Percentiles rank a stretch among this genome's conserved stretches.
phyloP scores from a whole-genome alignment of 2,888 invertebrate genomes.

The Tetragnatha montana region DNA sequence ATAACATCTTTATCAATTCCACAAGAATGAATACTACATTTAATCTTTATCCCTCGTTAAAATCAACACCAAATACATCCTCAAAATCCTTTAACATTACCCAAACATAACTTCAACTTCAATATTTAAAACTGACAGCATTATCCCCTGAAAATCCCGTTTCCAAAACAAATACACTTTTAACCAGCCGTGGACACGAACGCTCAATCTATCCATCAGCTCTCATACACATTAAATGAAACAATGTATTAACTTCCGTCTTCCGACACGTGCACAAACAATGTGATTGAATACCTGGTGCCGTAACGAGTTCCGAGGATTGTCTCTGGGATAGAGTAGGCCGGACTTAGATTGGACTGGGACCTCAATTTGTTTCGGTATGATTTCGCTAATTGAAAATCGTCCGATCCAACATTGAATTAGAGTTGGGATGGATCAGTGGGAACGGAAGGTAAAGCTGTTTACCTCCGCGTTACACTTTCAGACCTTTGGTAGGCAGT shows the following conservation, averaged over 20 bases:
- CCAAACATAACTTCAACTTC: too few species aligned
- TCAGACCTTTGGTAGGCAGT: too few species aligned
- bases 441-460: neutral
- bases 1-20: too few species aligned
- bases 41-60: too few species aligned
- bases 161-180: too few species aligned
- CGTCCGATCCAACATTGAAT: slow-evolving; percentile 1
- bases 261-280: slow-evolving; percentile 10
- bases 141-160: too few species aligned
- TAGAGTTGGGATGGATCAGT: neutral
- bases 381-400: slow-evolving; percentile 38
- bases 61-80: too few species aligned
- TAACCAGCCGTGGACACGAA: neutral
- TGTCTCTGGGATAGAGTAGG: neutral
- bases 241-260: slow-evolving; percentile 1
- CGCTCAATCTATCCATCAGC: neutral
- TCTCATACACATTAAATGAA: neutral
- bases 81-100: too few species aligned
- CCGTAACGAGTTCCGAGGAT: slow-evolving; percentile 13
- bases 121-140: too few species aligned
- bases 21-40: too few species aligned
- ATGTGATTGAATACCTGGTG: neutral
- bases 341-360: neutral
- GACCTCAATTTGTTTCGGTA: slow-evolving; percentile 13
- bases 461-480: neutral